Percentiles rank a stretch among this genome's conserved stretches.
phyloP scores from a whole-genome alignment of 2,888 invertebrate genomes.

The Caenorhabditis macrosperma region DNA sequence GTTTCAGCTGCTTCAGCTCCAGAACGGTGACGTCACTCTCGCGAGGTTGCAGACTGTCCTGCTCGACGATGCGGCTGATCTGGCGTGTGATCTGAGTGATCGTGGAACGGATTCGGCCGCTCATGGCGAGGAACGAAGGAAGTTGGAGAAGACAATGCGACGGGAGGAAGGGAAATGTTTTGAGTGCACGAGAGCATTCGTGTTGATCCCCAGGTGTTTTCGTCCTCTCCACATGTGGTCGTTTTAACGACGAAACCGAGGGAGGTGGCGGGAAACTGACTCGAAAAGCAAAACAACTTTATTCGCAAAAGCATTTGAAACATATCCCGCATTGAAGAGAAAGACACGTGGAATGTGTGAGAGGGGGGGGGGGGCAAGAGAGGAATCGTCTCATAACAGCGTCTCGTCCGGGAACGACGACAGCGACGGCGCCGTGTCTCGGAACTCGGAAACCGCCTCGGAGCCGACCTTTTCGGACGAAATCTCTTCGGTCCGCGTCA shows the following conservation, averaged over 20 bases:
- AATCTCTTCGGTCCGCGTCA: constrained; percentile 42
- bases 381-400: constrained; percentile 17
- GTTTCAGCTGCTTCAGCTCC: background rate
- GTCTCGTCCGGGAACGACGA: constrained; percentile 56
- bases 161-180: background rate
- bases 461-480: constrained; percentile 38
- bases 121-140: constrained; percentile 3
- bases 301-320: constrained; percentile 6
- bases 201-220: no score
- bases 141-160: background rate
- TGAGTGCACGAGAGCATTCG: background rate
- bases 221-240: no score
- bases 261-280: no score
- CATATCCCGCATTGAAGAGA: background rate
- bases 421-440: constrained; percentile 27
- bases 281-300: constrained; percentile 6
- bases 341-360: background rate
- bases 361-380: background rate
- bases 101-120: background rate
- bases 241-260: no score
- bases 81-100: background rate
- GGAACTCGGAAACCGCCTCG: constrained; percentile 39
- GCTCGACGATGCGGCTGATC: background rate
- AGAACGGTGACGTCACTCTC: background rate
- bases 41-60: background rate